phyloP scores from a whole-genome alignment of 2,888 invertebrate genomes.

The Melanchra persicariae region DNA sequence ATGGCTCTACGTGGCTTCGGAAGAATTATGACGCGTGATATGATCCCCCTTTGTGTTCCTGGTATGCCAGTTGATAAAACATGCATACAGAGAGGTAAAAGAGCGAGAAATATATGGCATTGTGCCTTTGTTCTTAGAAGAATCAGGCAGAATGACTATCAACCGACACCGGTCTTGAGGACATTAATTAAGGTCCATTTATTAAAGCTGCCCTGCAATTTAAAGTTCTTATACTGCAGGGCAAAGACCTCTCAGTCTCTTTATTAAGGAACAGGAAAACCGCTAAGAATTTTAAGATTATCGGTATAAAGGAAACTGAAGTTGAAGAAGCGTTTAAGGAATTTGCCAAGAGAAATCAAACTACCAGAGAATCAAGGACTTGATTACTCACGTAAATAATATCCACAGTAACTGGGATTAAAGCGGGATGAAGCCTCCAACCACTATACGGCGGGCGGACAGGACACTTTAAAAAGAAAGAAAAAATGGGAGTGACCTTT shows the following conservation, averaged over 20 bases:
- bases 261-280: constrained; percentile 12
- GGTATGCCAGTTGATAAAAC: constrained; percentile 28
- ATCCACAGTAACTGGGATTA: constrained; percentile 8
- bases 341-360: constrained; percentile 5
- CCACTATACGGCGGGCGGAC: constrained; percentile 1
- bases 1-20: constrained; percentile 41
- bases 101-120: constrained; percentile 1
- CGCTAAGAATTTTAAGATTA: not conserved
- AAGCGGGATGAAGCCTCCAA: constrained; percentile 4
- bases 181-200: not conserved
- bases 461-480: constrained; percentile 21
- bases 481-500: constrained; percentile 38
- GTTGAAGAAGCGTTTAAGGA: not conserved
- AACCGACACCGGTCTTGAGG: not conserved
- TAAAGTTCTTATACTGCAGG: not conserved
- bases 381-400: constrained; percentile 29
- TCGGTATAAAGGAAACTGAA: not conserved
- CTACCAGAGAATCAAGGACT: constrained; percentile 9
- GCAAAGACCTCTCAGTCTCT: not conserved
- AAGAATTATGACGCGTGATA: constrained; percentile 40
- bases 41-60: constrained; percentile 47
- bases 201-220: not conserved
- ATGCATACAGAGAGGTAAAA: constrained; percentile 20
- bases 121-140: constrained; percentile 1
- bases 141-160: not conserved